These are phyloP conservation scores for Monochamus alternatus DNA, from an alignment of 2,888 invertebrate species.

Conservation along the genomic window DNA sequence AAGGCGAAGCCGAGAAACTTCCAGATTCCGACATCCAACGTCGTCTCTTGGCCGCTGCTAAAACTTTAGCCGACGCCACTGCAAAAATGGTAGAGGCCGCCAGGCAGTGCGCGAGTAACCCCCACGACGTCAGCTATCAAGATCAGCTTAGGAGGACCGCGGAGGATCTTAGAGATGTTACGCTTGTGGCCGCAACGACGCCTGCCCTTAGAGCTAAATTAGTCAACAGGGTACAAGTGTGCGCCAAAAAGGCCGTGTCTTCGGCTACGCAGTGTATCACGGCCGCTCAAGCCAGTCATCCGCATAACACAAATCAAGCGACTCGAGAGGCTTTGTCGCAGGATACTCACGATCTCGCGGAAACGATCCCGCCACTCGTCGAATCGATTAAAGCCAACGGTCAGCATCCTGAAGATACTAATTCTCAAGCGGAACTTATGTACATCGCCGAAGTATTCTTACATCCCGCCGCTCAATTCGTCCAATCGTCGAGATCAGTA, in stretches of 20 bases:
- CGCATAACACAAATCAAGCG: conserved; percentile 80
- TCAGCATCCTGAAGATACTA: conserved; percentile 80
- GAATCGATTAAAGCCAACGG: conserved; percentile 84
- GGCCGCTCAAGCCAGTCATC: conserved; percentile 87
- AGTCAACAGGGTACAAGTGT: conserved; percentile 79
- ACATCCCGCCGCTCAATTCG: conserved; percentile 81
- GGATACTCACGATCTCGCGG: conserved; percentile 83
- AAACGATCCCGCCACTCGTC: conserved; percentile 86
- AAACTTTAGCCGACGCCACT: conserved; percentile 95
- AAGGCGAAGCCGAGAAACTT: conserved; percentile 93
- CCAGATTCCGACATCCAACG: conserved; percentile 88
- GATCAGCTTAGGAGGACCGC: conserved; percentile 90
- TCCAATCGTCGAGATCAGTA: conserved; percentile 84
- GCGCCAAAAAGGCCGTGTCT: conserved; percentile 89
- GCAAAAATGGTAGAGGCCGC: conserved; percentile 96
- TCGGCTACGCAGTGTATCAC: conserved; percentile 94
- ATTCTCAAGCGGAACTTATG: conserved; percentile 86
- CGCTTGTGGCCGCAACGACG: conserved; percentile 86
- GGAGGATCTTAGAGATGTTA: conserved; percentile 93
- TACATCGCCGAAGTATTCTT: conserved; percentile 89
- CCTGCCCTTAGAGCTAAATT: conserved; percentile 83
- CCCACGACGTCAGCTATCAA: conserved; percentile 86
- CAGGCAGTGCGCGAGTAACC: conserved; percentile 89
- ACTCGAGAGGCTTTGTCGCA: conserved; percentile 82
- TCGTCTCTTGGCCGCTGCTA: conserved; percentile 93